Evolutionary conservation across 2,797 vertebrate genomes (phyloP), one percentile per base, ranked within the genome.

Genomic region (Parambassis ranga): DNA sequence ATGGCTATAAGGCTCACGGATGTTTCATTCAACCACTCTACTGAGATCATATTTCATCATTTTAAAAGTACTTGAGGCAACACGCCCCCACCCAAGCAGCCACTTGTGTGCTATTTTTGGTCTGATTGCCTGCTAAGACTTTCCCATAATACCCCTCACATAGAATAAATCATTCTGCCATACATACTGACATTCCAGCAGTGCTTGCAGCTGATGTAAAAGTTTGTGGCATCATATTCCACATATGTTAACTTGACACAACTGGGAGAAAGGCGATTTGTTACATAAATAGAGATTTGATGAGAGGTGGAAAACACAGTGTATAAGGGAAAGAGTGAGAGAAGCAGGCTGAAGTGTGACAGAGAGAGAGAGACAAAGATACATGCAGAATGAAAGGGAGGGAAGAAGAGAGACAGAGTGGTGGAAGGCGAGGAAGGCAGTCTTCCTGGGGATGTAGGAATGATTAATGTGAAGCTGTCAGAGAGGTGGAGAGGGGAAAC

Each of bases 401-500:
- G 79, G 48, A 70, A 47, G n/a, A n/a, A n/a, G n/a, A 67, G 49
- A 39, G 41, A 51, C 26, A 71, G 56, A 72, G 55, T 42, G 43
- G 42, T 51, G 39, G 75, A 62, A 77, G 51, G 60, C 13, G 20
- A 76, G 61, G 68, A 60, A 87, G 57, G 65, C 51, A 77, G 68
- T 75, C 75, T 82, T 83, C 66, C 52, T 33, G 51, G 69, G 82
- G 75, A 81, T 84, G 80, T 71, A 71, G 73, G 71, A 72, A 90
- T 93, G 91, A 92, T 93, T 90, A 92, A 93, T 93, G 91, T 81
- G 82, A 77, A 67, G 71, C 87, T 91, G 89, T 89, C 89, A 90
- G 55, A 86, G 69, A 84, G 85, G 88, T 87, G 87, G 66, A 87
- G 82, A 87, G 86, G 84, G 81, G 88, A 90, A 87, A 88, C 77